These are phyloP conservation scores for Oxystoma pomonae DNA, from an alignment of 2,888 invertebrate species.

Conservation along the genomic window DNA sequence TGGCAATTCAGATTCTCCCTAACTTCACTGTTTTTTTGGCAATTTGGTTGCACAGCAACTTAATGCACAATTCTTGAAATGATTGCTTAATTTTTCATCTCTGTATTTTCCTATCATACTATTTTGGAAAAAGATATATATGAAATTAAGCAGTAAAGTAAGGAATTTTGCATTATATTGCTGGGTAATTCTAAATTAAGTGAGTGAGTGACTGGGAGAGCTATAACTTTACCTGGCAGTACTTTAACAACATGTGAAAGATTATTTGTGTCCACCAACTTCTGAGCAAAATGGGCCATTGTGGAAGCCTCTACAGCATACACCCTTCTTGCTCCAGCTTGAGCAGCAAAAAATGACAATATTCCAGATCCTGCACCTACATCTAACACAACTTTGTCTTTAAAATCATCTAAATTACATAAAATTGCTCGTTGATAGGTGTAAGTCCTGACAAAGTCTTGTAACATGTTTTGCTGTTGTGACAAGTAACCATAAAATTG, in stretches of 20 bases:
- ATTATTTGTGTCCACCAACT: conserved; percentile 85
- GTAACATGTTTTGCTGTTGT: conserved; percentile 99
- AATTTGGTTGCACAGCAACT: too few relatives aligned
- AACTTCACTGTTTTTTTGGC: too few relatives aligned
- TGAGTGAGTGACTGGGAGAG: too few relatives aligned
- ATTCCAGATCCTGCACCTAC: conserved; percentile 99
- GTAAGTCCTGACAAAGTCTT: conserved; percentile 97
- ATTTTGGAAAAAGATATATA: too few relatives aligned
- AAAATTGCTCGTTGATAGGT: conserved; percentile 97
- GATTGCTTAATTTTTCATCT: too few relatives aligned
- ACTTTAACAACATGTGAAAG: conserved; percentile 85
- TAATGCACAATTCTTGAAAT: too few relatives aligned
- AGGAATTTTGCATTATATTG: too few relatives aligned
- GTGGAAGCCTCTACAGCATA: conserved; percentile 99
- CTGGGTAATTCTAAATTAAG: too few relatives aligned
- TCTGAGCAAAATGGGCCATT: conserved; percentile 95
- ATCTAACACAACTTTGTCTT: conserved; percentile 90
- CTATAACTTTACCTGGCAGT: conserved; percentile 76
- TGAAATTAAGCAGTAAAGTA: too few relatives aligned
- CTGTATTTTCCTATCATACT: too few relatives aligned
- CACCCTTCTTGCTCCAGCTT: conserved; percentile 93
- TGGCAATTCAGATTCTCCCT: too few relatives aligned
- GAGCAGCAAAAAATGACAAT: conserved; percentile 95
- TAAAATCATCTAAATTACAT: conserved; percentile 88
- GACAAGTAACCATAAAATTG: conserved; percentile 99